phyloP scores from a whole-genome alignment of 2,888 invertebrate genomes.

The Hydriomena furcata region DNA sequence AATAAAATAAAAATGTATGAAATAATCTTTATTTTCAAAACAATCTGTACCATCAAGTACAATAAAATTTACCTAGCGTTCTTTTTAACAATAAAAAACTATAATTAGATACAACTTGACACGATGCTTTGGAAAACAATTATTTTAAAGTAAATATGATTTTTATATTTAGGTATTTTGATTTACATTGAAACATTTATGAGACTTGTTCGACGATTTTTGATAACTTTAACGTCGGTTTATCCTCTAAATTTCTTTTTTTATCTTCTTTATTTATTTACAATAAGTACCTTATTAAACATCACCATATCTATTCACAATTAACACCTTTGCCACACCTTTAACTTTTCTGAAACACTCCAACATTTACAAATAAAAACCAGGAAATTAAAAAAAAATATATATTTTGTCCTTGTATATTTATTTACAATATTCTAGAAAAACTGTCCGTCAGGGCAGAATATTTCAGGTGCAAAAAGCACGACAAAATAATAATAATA shows the following conservation, averaged over 20 bases:
- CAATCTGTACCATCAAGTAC: constrained; percentile 67
- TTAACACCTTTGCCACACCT: constrained; percentile 4
- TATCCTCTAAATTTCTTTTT: too few relatives aligned
- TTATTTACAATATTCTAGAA: neutral
- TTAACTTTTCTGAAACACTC: too few relatives aligned
- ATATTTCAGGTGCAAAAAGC: too few relatives aligned
- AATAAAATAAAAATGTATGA: constrained; percentile 33
- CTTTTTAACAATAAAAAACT: constrained; percentile 67
- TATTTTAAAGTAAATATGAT: neutral
- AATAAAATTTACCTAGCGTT: constrained; percentile 68
- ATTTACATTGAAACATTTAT: constrained; percentile 9
- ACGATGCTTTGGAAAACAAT: constrained; percentile 19
- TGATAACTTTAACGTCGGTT: too few relatives aligned
- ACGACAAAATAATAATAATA: too few relatives aligned
- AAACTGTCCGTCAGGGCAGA: too few relatives aligned
- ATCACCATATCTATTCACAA: constrained; percentile 3
- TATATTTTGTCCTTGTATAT: too few relatives aligned
- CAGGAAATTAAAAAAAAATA: too few relatives aligned
- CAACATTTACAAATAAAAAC: too few relatives aligned
- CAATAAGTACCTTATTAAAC: neutral
- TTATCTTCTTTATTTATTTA: neutral
- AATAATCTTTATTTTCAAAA: constrained; percentile 71
- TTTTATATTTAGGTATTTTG: constrained; percentile 1
- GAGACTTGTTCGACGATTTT: neutral
- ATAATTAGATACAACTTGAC: constrained; percentile 37